Percentiles rank a stretch among this genome's conserved stretches.
Evolutionary conservation across 2,888 invertebrate genomes (phyloP).

Genomic region (Norana najaformis): DNA sequence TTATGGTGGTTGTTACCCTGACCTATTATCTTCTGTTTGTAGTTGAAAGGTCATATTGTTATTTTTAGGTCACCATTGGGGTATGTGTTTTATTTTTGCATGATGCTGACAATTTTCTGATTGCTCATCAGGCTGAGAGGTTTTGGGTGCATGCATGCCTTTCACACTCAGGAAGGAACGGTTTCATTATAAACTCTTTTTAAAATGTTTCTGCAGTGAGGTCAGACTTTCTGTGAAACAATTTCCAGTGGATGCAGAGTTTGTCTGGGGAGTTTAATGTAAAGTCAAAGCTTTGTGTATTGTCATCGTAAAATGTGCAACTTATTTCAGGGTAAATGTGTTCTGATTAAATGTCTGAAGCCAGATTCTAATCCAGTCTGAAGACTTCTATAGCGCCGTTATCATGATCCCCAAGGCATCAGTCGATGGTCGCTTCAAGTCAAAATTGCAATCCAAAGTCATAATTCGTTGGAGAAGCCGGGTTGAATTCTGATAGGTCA

Average conservation of each 20-base stretch:
- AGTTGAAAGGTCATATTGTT: background rate
- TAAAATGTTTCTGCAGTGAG: background rate
- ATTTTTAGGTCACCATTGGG: background rate
- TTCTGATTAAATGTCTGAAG: too few species aligned
- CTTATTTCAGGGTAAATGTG: background rate
- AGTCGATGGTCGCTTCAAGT: too few species aligned
- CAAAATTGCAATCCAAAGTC: too few species aligned
- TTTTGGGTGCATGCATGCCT: background rate
- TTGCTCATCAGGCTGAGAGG: background rate
- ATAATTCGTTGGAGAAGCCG: too few species aligned
- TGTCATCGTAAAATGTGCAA: background rate
- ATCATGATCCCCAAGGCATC: too few species aligned
- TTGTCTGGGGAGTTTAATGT: background rate
- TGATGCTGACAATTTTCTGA: background rate
- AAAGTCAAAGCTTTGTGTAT: background rate
- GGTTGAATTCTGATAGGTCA: too few species aligned
- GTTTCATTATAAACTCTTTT: background rate
- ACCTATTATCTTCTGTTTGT: background rate
- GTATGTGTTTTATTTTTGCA: slow-evolving; percentile 13
- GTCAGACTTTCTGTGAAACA: background rate
- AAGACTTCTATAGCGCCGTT: too few species aligned
- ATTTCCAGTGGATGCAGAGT: background rate
- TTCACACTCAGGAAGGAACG: too few species aligned
- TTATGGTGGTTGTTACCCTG: background rate
- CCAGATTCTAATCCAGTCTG: too few species aligned